Evolutionary conservation across 2,888 invertebrate species (phyloP).

Genomic region (Luffia ferchaultella): DNA sequence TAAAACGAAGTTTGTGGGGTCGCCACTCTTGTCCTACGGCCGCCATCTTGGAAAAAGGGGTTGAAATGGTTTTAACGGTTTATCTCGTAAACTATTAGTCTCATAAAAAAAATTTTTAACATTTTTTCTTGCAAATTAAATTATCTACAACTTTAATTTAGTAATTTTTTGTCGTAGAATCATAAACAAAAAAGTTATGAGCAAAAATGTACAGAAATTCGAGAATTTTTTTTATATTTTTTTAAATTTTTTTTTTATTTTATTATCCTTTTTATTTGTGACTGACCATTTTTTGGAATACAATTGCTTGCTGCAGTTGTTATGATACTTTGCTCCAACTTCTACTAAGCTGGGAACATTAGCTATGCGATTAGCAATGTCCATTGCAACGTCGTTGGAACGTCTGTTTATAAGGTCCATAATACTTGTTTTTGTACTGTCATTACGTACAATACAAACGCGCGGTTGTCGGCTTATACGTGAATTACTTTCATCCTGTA

Average conservation of each 20-base stretch:
- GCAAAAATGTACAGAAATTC: no score
- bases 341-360: constrained; percentile 11
- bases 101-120: no score
- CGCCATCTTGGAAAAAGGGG: no score
- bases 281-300: constrained; percentile 1
- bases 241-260: background rate
- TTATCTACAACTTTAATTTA: no score
- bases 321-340: constrained; percentile 12
- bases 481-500: constrained; percentile 7
- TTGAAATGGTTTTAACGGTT: no score
- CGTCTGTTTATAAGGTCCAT: constrained; percentile 8
- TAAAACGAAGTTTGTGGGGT: no score
- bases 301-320: constrained; percentile 11
- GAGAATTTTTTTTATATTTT: no score
- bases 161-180: no score
- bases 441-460: constrained; percentile 9
- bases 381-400: constrained; percentile 9
- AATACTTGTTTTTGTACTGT: constrained; percentile 10
- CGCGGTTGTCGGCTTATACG: constrained; percentile 5
- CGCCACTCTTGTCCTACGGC: no score
- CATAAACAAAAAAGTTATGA: no score
- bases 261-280: background rate
- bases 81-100: no score
- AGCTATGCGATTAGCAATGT: constrained; percentile 11
- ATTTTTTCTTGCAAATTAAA: no score